Evolutionary conservation across 2,113 vertebrate species (phyloP), one percentile per base, ranked within the genome.

Genomic region (Coracopsis vasa): DNA sequence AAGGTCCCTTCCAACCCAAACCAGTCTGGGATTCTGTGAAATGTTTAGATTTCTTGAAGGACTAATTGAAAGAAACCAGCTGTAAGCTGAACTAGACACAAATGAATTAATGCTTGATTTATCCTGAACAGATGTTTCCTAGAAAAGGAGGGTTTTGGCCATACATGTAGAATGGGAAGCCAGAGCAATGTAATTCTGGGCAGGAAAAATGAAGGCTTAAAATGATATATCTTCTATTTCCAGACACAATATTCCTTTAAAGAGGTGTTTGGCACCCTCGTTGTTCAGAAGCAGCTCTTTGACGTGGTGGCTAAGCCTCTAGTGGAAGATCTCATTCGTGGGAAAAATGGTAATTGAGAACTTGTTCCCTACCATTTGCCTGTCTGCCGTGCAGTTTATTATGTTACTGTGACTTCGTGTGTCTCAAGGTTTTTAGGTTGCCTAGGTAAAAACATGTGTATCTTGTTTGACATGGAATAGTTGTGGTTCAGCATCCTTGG

Each of bases 231-330:
- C 69, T 58, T 77, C 7, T 69, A 20, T 10, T 80, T 50, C 80
- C 95, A 99, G 99, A 99, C 98, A 0, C 99, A 99, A 81, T 99
- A 99, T 95, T 99, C 99, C 4, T 99, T 99, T 96, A 99, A 99
- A 96, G 99, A 98, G 87, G 99, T 99, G 2, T 99, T 99, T 97
- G 98, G 99, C 35, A 97, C 98, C 17, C 98, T 97, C 5, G 98
- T 98, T 19, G 98, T 95, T 33, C 99, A 99, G 96, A 98, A 97
- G 62, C 97, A 99, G 51, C 97, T 99, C n/a, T 99, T 99, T 92
- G 98, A 99, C 3, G 96, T 97, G 82, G 99, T 99, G 86, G 99
- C 99, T 33, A 99, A 98, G 65, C 98, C 99, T 35, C 98, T 99
- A 20, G 99, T 99, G 21, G 99, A 99, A 44, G 99, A 99, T 91